A percentile compares a stretch with the other conserved stretches of the same genome.
These are phyloP conservation scores for Poecilia velifera DNA, from an alignment of 2,797 vertebrate genomes.

Conservation along the genomic window DNA sequence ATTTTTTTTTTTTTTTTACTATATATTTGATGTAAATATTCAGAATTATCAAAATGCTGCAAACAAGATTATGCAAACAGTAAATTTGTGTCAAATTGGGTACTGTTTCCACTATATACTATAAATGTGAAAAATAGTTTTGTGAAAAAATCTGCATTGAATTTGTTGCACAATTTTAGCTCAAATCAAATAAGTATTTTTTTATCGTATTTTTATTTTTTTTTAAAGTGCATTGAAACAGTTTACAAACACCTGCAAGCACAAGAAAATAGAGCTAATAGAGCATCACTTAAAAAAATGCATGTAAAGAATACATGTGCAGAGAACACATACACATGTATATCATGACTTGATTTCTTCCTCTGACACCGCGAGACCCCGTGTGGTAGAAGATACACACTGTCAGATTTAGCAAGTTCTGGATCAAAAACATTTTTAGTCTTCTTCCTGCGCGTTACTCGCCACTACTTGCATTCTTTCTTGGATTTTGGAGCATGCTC, in stretches of 20 bases:
- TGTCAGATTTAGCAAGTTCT: neutral
- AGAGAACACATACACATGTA: neutral
- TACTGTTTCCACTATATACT: neutral
- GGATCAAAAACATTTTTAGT: conserved; percentile 3
- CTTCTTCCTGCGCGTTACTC: neutral
- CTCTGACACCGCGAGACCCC: conserved; percentile 1
- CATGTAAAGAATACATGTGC: neutral
- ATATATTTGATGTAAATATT: too few species aligned
- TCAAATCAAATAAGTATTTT: neutral
- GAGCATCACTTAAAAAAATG: neutral
- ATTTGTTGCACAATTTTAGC: neutral
- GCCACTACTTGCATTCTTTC: conserved; percentile 40
- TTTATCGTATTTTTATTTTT: neutral
- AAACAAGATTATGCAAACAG: neutral
- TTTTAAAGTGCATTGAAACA: neutral
- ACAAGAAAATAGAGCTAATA: neutral
- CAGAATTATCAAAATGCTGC: too few species aligned
- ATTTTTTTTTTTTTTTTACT: neutral
- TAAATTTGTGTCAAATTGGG: neutral
- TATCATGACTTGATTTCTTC: neutral
- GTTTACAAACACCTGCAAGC: neutral
- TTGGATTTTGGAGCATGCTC: conserved; percentile 39
- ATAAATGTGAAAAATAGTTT: neutral
- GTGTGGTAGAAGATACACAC: neutral
- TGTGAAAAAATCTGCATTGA: neutral